Evolutionary conservation across 2,888 invertebrate species (phyloP), one percentile per base, ranked within the genome.

Genomic region (Synanthedon formicaeformis): DNA sequence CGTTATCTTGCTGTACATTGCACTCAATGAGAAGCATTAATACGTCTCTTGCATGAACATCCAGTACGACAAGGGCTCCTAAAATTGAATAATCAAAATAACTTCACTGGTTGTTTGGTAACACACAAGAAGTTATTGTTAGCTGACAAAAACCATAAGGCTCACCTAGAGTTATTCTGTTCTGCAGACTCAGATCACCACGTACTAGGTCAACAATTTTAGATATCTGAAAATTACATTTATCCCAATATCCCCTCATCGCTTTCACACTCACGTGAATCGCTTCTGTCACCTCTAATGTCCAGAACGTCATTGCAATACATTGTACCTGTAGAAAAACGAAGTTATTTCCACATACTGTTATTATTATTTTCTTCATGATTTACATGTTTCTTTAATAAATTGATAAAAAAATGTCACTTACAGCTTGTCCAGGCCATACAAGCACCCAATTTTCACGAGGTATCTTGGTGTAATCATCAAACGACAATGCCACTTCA

Each of bases 11-110:
- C 11, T 79, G 78, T 0, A 96, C 93, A 56, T 89, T 82, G 40
- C 89, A 87, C 0, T 90, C 87, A 41, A 92, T 90, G 10, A 96
- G 83, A 53, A 92, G 90, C 53, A 90, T 85, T 1, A 97, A 87
- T 0, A 96, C 95, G 78, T 98, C 97, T 64, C 96, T 90, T 0
- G 96, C 96, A 73, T 98, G 98, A 0, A 98, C 97, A 72, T 98
- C 97, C 58, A 97, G 81, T 6, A 97, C 96, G 1, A 98, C 96
- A 58, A 98, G 79, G 0, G 97, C 96, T 54, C 96, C 94, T 92
- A 62, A 52, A 66, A 4, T 62, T 51, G 49, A 49, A 49, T 34
- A 49, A 49, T 49, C 5, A 16, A 11, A 6, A 16, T 45, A 45
- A 1, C 10, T n/a, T 45, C 13, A 45, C 12, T 45, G 5, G n/a